These are phyloP conservation scores for Oreohelix idahoensis DNA, from an alignment of 1,140 invertebrate genomes.

Conservation along the genomic window DNA sequence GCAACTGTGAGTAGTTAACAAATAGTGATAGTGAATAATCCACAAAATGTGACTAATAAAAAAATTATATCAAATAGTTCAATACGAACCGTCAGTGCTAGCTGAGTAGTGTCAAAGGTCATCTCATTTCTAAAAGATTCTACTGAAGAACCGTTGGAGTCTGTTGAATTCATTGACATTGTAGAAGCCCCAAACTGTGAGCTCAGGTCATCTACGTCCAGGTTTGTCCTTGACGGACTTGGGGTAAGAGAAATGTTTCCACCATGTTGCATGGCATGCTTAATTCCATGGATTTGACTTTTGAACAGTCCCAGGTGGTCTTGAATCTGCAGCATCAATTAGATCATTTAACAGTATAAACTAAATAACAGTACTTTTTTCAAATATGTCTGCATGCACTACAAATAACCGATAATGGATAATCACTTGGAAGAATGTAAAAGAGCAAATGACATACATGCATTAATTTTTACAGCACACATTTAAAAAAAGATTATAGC, in stretches of 20 bases:
- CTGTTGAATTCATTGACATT: neutral
- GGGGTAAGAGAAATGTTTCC: neutral
- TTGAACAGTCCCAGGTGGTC: slow-evolving; percentile 16
- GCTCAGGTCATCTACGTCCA: neutral
- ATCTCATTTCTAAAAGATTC: neutral
- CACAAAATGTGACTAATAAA: too few species aligned
- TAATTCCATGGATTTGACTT: slow-evolving; percentile 6
- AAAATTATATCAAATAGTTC: too few species aligned
- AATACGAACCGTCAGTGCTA: neutral
- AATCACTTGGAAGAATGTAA: too few species aligned
- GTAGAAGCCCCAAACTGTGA: neutral
- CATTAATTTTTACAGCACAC: too few species aligned
- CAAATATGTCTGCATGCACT: too few species aligned
- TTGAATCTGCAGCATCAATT: slow-evolving; percentile 1
- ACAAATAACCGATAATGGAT: too few species aligned
- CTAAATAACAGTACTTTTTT: too few species aligned
- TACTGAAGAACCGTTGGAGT: neutral
- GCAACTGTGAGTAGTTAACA: too few species aligned
- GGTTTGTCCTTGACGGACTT: neutral
- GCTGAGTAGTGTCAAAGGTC: neutral
- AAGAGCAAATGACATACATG: too few species aligned
- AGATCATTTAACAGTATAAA: neutral
- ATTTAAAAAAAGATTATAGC: too few species aligned
- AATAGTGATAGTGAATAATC: too few species aligned
- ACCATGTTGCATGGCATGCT: neutral